Base-by-base conservation (phyloP, 2,888 invertebrate species). In the Notodonta ziczac region DNA sequence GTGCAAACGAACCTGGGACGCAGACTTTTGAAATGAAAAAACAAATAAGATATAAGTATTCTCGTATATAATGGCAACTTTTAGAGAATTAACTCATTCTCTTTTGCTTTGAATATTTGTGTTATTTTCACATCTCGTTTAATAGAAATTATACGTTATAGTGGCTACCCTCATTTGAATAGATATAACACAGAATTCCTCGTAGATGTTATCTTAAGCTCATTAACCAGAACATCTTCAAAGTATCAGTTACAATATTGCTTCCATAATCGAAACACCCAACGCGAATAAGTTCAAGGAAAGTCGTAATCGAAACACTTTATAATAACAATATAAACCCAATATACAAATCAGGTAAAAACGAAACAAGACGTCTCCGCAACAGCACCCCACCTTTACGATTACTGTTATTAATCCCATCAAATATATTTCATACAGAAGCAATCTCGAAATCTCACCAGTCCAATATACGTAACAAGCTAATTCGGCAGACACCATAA, bases 401-500 rank as follows among this genome's bases (percentile, higher is more conserved):
- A 70, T 70, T 63, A 70, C 71, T 65, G 66, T 74, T 68, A 71
- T 66, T 65, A 35, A 58, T 66, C 65, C 57, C 69, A 65, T 74
- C 68, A 69, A 67, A 68, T 68, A 62, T 66, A 62, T 67, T 60
- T 74, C 67, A 65, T 59, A 67, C 68, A 13, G 50, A 58, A 58
- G 52, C 65, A 74, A 69, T 75, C 67, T 60, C 35, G 65, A 77
- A 58, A 57, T 44, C 73, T 72, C 77, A 44, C 70, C 70, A 65
- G 69, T 59, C 62, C 69, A 59, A 73, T 77, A 69, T 73, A 54
- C 66, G 66, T 77, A 75, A 68, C 79, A 72, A 79, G 80, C 69
- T 79, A 79, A 77, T 77, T 74, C 70, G 55, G 42, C 63, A 59
- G 64, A 58, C 68, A 70, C 69, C 70, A 79, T 79, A 79, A 77